Base-by-base conservation (phyloP, 2,888 invertebrate species). In the Kuschelorhynchus macadamiae region DNA sequence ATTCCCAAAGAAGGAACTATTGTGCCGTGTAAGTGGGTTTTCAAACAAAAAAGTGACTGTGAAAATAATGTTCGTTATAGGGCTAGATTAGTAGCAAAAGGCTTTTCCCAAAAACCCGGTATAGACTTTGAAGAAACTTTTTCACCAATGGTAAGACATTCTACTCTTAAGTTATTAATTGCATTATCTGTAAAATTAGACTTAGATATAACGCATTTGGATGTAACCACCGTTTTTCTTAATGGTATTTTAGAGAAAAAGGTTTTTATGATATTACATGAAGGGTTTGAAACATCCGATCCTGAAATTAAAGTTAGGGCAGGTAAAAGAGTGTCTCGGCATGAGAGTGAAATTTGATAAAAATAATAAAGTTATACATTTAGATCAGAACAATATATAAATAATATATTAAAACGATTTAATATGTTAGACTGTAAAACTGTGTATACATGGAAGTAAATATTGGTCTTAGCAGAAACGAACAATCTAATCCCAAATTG, bases 161-260 rank as follows among this genome's bases (percentile, higher is more conserved):
- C 25, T 5, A 25, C 25, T 3, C 7, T 25, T 5, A 3, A 7
- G 7, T 25, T 25, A 7, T 25, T 25, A 25, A 25, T 25, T 5
- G 25, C 25, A 5, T 7, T 25, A 25, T 25, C 25, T 25, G 25
- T 25, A 5, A 25, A 25, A 25, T 25, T 25, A 25, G 25, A 7
- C 20, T 52, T 39, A 21, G 52, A 39, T 36, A 39, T 25, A 5
- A 5, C 25, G 7, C 25, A 25, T 25, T 25, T 25, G 7, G 60
- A 60, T 60, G 50, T 49, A 3, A 17, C 8, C 1, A 60, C 49
- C 60, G 1, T 50, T n/a, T n/a, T 60, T 36, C 20, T 60, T 2
- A n/a, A n/a, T n/a, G n/a, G n/a, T 16, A 8, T 66, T 5, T 39
- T 74, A 7, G 42, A 74, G 8, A 71, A 75, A 49, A 46, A 1